Base-by-base conservation (phyloP, 2,797 vertebrate genomes). In the Protosalanx chinensis region DNA sequence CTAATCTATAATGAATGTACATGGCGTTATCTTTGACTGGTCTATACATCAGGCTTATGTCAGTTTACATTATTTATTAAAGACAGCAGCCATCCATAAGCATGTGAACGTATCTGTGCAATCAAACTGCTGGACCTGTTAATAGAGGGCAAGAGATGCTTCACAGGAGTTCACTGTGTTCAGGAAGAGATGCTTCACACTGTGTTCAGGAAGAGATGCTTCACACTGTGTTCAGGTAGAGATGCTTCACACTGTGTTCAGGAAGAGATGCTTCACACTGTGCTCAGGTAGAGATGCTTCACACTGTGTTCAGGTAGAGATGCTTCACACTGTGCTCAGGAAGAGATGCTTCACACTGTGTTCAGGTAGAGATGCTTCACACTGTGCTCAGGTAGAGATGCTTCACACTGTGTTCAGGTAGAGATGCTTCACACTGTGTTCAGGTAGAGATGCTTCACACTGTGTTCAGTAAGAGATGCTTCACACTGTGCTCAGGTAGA, bases 131-230 rank as follows among this genome's bases (percentile, higher is more conserved):
- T 46, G 29, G 32, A 53, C 46, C 33, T 66, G 56, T 23, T 78
- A 66, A 75, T 69, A 67, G 61, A 72, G 51, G 64, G 62, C 62
- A 72, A 75, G 23, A 27, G 23, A 27, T 27, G 23, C 23, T 27
- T 27, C 23, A 27, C 23, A 27, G 23, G 23, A 27, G 23, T 27
- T 27, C 1, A 77, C 67, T 57, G 64, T 30, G 23, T 18, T 41
- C 30, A 53, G 64, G 46, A 51, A 49, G 23, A 27, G 23, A 27
- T 27, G 23, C 23, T 27, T 27, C 1, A 27, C 23, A 27, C 23
- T 27, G 23, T 27, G 23, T 1, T 27, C 23, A 27, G 23, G 23
- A 27, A 27, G 23, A 27, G 15, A 61, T 13, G 49, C 2, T 51
- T 51, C 4, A 2, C 64, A 15, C 67, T 57, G 64, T 30, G 23